phyloP scores from a whole-genome alignment of 2,113 vertebrate species.

The Albula goreensis region DNA sequence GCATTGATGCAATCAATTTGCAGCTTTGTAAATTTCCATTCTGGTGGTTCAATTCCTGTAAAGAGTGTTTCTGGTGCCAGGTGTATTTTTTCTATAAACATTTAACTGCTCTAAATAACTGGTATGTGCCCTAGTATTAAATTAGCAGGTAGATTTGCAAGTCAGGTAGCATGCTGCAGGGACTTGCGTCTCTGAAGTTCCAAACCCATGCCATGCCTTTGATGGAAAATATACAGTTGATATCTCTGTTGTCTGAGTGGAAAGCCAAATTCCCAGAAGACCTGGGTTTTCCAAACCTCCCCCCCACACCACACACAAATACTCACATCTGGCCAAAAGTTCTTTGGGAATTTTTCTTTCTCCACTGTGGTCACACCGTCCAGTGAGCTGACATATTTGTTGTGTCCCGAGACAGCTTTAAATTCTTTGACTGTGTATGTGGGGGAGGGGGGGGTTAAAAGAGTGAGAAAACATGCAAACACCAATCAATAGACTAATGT shows the following conservation, averaged over 20 bases:
- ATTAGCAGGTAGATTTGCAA: too few relatives aligned
- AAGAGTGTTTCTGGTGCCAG: not conserved
- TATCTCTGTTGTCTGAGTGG: too few relatives aligned
- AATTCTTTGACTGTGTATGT: slow-evolving; percentile 65
- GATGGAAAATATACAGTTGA: too few relatives aligned
- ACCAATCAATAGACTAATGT: slow-evolving; percentile 77
- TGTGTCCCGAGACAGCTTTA: slow-evolving; percentile 63
- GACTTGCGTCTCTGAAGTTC: too few relatives aligned
- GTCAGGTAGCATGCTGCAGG: too few relatives aligned
- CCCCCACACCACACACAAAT: slow-evolving; percentile 36
- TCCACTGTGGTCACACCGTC: slow-evolving; percentile 64
- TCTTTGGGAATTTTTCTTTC: slow-evolving; percentile 76
- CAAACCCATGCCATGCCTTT: too few relatives aligned
- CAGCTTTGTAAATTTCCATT: not conserved
- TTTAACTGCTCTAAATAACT: too few relatives aligned
- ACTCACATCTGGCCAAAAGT: slow-evolving; percentile 77
- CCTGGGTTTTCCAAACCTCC: slow-evolving; percentile 18
- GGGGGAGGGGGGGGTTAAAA: slow-evolving; percentile 46
- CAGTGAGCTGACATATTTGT: slow-evolving; percentile 62
- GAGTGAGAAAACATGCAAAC: slow-evolving; percentile 73
- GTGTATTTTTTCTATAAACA: not conserved
- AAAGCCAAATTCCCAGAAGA: too few relatives aligned
- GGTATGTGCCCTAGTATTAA: not conserved
- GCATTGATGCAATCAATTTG: not conserved
- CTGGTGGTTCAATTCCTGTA: not conserved